Base-by-base conservation (phyloP, 2,888 invertebrate genomes). In the Lithophane leautieri region DNA sequence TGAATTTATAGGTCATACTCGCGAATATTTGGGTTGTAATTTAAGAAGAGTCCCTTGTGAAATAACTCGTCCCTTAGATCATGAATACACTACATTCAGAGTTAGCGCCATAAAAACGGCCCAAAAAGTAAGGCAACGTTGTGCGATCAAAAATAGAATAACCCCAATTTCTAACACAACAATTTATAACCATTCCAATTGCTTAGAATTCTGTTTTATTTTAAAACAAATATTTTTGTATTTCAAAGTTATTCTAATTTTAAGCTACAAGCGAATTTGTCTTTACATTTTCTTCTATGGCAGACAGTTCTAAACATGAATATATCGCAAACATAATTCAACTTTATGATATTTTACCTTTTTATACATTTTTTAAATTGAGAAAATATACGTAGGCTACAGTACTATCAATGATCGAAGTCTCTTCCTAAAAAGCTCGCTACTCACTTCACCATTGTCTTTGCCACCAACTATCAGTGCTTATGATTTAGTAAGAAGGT, bases 1-100 rank as follows among this genome's bases (percentile, higher is more conserved):
- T 1, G 28, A 44, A 25, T 60, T 72, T 4, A 54, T 79, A 73
- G 54, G 65, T 79, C 65, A 73, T 40, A 4, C n/a, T 54, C 9
- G 14, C 4, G 52, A 44, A 16, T 25, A 50, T 56, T 75, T 76
- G n/a, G 22, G 16, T 42, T 58, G n/a, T 50, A 42, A 66, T 42
- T 61, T 22, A 34, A 34, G 25, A 3, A 14, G 40, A 56, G 4
- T 60, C 34, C 8, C 34, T 61, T 74, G 58, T 50, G 6, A 28
- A 73, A 50, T 22, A 4, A n/a, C 22, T n/a, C 14, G 19, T 61
- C 22, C 19, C 11, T 34, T 11, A 22, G 42, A n/a, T 25, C n/a
- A 42, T 9, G 11, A 63, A 25, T 65, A 22, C 52, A 52, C 52
- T 52, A 52, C 0, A 52, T 52, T 52, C 22, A 7, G 50, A 50